Base-by-base conservation (phyloP, 2,888 invertebrate genomes). In the Sinodicranocentrus sp. region DNA sequence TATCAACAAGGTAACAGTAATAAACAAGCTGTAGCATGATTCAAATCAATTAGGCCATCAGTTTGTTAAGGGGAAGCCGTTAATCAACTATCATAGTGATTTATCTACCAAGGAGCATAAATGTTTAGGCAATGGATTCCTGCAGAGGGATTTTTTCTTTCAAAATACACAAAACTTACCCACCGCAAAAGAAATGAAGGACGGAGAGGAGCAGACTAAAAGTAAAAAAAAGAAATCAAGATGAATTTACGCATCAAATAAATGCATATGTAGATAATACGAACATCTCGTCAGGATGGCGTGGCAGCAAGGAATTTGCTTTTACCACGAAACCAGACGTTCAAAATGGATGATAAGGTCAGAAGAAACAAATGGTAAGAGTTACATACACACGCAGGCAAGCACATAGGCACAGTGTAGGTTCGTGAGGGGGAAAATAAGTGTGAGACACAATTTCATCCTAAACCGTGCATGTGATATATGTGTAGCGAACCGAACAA, bases 41-140 rank as follows among this genome's bases (percentile, higher is more conserved):
- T 33, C 21, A 59, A 72, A 59, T 59, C 57, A 72, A 43, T 59
- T n/a, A 72, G 59, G 72, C 43, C 72, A 72, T 72, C 72, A 25
- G 43, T 72, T 39, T 72, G 72, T 72, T 72, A 72, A 71, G 25
- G 72, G 72, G 57, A 43, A 72, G 57, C 33, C 21, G 39, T 23
- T 44, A 72, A 59, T 59, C 72, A 59, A 13, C 25, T 72, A 72
- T 72, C 72, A 59, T 2, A 17, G 25, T 43, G 59, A 59, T 71
- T 57, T 21, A 71, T 71, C 71, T 33, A 6, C 5, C 33, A 33
- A 33, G 3, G 33, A 33, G 33, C 10, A 33, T 6, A 33, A 3
- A 33, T 33, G 33, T 6, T 33, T 33, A n/a, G n/a, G n/a, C n/a
- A n/a, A n/a, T n/a, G n/a, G n/a, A n/a, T n/a, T n/a, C n/a, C n/a